A percentile compares a stretch with the other conserved stretches of the same genome.
These are phyloP conservation scores for Esox masquinongy DNA, from an alignment of 2,797 vertebrate genomes.

Conservation along the genomic window DNA sequence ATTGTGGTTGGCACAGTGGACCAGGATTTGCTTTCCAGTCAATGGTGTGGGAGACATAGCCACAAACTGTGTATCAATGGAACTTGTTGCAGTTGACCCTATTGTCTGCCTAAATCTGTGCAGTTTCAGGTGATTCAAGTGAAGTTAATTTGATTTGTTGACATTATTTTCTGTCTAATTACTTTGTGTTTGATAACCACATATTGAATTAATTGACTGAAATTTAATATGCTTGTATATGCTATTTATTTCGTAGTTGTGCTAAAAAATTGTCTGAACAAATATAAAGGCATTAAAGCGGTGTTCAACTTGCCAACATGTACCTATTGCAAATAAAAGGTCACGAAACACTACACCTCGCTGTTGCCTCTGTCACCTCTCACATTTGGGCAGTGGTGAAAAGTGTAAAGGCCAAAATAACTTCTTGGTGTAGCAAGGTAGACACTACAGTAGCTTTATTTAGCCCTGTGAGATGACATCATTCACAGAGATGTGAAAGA, in stretches of 20 bases:
- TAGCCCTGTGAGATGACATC: conserved; percentile 62
- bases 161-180: not conserved
- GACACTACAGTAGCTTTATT: conserved; percentile 57
- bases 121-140: not conserved
- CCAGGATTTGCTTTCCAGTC: conserved; percentile 62
- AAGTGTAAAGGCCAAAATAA: conserved; percentile 57
- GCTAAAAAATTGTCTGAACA: not conserved
- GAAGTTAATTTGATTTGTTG: not conserved
- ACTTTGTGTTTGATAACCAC: not conserved
- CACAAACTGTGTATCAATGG: conserved; percentile 33
- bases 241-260: not conserved
- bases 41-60: conserved; percentile 35
- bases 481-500: conserved; percentile 64
- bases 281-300: conserved; percentile 5
- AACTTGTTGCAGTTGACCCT: not conserved
- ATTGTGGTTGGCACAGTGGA: conserved; percentile 64
- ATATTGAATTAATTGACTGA: not conserved
- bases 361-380: conserved; percentile 26
- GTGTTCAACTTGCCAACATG: not conserved
- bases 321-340: conserved; percentile 10
- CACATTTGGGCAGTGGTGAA: conserved; percentile 26
- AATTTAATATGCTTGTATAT: not conserved
- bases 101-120: not conserved
- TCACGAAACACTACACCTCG: not conserved
- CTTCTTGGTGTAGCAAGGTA: conserved; percentile 61